A percentile compares a stretch with the other conserved stretches of the same genome.
These are phyloP conservation scores for Sebastes oblongus DNA, from an alignment of 2,797 vertebrate species.

Conservation along the genomic window DNA sequence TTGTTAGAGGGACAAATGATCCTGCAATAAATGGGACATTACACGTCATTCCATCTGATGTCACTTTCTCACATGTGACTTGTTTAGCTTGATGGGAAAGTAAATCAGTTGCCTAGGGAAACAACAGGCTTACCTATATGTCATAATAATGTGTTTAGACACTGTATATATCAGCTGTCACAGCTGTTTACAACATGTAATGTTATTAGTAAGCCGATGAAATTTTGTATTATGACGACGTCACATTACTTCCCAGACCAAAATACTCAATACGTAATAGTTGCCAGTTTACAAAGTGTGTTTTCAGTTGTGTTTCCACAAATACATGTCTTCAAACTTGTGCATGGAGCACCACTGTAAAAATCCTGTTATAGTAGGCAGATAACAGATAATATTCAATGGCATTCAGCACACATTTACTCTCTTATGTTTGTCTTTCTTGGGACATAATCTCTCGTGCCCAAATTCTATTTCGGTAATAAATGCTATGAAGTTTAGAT, in stretches of 20 bases:
- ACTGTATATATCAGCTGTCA: conserved; percentile 27
- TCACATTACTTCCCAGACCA: background rate
- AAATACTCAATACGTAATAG: background rate
- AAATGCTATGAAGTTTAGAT: background rate
- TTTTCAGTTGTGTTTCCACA: background rate
- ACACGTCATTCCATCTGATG: conserved; percentile 19
- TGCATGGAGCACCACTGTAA: background rate
- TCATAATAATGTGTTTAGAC: conserved; percentile 26
- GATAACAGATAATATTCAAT: background rate
- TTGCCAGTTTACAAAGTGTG: background rate
- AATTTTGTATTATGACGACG: conserved; percentile 21
- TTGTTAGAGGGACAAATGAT: conserved; percentile 2
- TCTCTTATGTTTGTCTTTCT: background rate
- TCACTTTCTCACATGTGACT: conserved; percentile 19
- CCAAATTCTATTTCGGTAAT: background rate
- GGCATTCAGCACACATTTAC: background rate
- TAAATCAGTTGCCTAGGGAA: conserved; percentile 26
- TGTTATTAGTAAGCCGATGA: conserved; percentile 8
- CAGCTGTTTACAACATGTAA: conserved; percentile 23
- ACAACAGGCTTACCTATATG: conserved; percentile 24
- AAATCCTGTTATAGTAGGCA: background rate
- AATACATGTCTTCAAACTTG: background rate
- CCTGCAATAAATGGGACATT: background rate
- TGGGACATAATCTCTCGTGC: background rate
- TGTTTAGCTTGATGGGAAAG: conserved; percentile 3